Percentiles rank a stretch among this genome's conserved stretches.
Conservation (phyloP, 2,888 invertebrate species). For the Sminthurinus aureus region DNA sequence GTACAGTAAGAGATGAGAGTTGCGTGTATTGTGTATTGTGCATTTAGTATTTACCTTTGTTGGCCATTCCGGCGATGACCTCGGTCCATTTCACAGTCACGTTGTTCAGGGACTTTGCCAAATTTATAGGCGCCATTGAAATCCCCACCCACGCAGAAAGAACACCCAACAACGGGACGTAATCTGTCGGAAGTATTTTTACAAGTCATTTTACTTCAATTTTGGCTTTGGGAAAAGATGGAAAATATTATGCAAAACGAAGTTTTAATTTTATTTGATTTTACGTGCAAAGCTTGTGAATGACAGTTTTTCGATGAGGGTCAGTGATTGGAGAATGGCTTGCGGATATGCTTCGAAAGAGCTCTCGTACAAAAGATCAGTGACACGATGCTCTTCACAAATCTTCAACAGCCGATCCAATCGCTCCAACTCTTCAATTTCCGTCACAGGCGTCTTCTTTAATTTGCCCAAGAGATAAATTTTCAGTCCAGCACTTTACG, state of each 20-base stretch:
- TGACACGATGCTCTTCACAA: constrained; percentile 28
- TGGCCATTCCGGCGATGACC: constrained; percentile 6
- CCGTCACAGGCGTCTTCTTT: background rate
- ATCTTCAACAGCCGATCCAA: constrained; percentile 1
- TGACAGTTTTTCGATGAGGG: background rate
- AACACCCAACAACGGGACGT: constrained; percentile 17
- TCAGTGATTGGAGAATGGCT: constrained; percentile 16
- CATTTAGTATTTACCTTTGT: constrained; percentile 8
- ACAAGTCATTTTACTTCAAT: background rate
- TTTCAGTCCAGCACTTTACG: background rate
- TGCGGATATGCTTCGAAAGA: constrained; percentile 19
- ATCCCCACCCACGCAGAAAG: constrained; percentile 17
- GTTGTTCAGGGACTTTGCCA: constrained; percentile 19
- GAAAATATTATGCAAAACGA: background rate
- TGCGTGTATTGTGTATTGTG: no score
- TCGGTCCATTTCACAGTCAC: background rate
- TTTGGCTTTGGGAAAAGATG: background rate
- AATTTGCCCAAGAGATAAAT: background rate
- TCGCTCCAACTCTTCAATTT: background rate
- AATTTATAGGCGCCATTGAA: constrained; percentile 12
- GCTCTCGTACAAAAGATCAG: constrained; percentile 26
- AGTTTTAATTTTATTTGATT: background rate
- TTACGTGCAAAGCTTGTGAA: background rate
- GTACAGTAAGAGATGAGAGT: no score
- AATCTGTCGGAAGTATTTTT: background rate